phyloP scores from a whole-genome alignment of 37 sponge, comb jelly and placozoan species.

The Chondrosia reniformis region DNA sequence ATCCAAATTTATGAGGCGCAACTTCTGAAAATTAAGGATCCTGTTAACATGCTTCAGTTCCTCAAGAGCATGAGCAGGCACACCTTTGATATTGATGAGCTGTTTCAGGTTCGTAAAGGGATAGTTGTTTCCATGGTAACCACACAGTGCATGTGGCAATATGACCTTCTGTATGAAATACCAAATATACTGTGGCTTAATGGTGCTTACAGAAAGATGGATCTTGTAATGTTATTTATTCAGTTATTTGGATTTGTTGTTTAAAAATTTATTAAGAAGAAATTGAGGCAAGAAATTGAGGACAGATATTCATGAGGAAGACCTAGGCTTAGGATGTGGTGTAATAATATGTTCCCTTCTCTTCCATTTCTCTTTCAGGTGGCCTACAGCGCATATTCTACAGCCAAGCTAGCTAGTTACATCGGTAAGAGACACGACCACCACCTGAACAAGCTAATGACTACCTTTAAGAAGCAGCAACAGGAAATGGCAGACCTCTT shows the following conservation, averaged over 20 bases:
- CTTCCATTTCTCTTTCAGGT: neutral
- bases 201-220: too few relatives aligned
- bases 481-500: too few relatives aligned
- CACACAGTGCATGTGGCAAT: too few relatives aligned
- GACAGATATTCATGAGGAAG: neutral
- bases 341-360: neutral
- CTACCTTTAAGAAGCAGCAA: too few relatives aligned
- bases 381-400: neutral
- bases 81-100: slow-evolving; percentile 50
- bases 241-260: too few relatives aligned
- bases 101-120: slow-evolving; percentile 30
- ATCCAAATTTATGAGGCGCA: slow-evolving; percentile 33
- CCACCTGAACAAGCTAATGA: neutral
- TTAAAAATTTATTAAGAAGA: too few relatives aligned
- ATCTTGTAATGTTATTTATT: too few relatives aligned
- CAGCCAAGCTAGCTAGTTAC: neutral
- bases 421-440: neutral
- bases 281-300: neutral
- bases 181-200: too few relatives aligned
- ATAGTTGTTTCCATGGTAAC: too few relatives aligned
- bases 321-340: neutral
- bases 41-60: slow-evolving; percentile 57
- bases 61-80: slow-evolving; percentile 55
- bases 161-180: too few relatives aligned
- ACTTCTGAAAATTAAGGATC: slow-evolving; percentile 43